Base-by-base conservation (phyloP, 2,797 vertebrate genomes). In the Atherinosoma microstoma region DNA sequence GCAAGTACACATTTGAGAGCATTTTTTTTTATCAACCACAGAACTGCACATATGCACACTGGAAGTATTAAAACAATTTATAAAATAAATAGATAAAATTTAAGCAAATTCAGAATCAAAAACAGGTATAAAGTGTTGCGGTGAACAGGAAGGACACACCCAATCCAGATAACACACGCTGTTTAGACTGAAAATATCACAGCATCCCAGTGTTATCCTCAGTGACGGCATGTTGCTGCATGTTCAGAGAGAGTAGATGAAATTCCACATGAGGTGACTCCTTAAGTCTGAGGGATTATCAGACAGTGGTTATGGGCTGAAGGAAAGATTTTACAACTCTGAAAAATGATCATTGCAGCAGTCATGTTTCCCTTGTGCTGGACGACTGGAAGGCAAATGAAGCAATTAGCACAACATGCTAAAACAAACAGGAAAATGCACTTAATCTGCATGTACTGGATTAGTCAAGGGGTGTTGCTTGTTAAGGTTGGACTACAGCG, bases 131-230 rank as follows among this genome's bases (percentile, higher is more conserved):
- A 59, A 63, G 58, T 45, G 13, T 13, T 7, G 63, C 30, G 18
- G 57, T 24, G 69, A 64, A 42, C 30, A 65, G 69, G 54, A 60
- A 72, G 74, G 63, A 56, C 59, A 71, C 60, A 69, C 67, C 42
- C 58, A 47, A 71, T 24, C 13, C 58, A 34, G 77, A 76, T 61
- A 69, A 71, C 24, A 8, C 34, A 6, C 5, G n/a, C n/a, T 57
- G 63, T 75, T 73, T 18, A 68, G 70, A 72, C 58, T 64, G 30
- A 66, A 78, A 72, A 73, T 34, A 78, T 61, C 51, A n/a, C 6
- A 13, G 29, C 30, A 3, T 56, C 60, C 61, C 42, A 60, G 47
- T 22, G 51, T 67, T 75, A 64, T 51, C 40, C 64, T 57, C 22
- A 12, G 58, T 1, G 38, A 29, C 22, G 27, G 32, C 54, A 3